These are phyloP conservation scores for Symphodus melops DNA, from an alignment of 2,113 vertebrate species.

Conservation along the genomic window DNA sequence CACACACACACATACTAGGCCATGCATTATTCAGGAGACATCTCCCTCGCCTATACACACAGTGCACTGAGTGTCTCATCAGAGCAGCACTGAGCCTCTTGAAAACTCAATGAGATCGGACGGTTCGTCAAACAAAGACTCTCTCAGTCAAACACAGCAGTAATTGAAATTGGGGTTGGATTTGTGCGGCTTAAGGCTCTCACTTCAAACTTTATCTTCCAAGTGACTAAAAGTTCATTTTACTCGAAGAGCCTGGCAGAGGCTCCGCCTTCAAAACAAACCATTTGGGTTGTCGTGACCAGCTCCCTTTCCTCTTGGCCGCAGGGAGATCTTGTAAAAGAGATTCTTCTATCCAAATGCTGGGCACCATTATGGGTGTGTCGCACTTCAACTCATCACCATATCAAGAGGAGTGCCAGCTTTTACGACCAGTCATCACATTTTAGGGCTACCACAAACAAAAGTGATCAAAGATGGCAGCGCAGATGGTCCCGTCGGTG, in stretches of 20 bases:
- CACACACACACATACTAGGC: neutral
- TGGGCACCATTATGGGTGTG: neutral
- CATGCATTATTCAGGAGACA: slow-evolving; percentile 63
- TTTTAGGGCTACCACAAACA: too few species aligned
- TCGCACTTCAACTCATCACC: neutral
- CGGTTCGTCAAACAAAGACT: slow-evolving; percentile 50
- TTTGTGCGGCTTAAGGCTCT: slow-evolving; percentile 7
- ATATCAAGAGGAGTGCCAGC: neutral
- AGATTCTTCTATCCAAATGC: neutral
- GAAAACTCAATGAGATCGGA: slow-evolving; percentile 53
- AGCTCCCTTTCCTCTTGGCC: neutral
- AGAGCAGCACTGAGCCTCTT: slow-evolving; percentile 30
- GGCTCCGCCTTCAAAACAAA: slow-evolving; percentile 4
- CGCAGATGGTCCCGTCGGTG: too few species aligned
- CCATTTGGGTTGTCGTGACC: neutral
- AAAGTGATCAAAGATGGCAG: too few species aligned
- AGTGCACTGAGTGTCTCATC: slow-evolving; percentile 40
- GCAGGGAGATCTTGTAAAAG: too few species aligned
- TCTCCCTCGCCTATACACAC: slow-evolving; percentile 27
- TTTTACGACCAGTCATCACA: too few species aligned
- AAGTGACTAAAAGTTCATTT: neutral
- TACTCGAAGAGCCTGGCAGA: neutral
- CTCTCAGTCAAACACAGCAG: slow-evolving; percentile 30
- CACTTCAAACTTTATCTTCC: neutral
- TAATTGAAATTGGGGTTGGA: slow-evolving; percentile 51